Percentiles rank a stretch among this genome's conserved stretches.
Conservation (phyloP, 2,888 invertebrate species). For the Clitarchus hookeri region DNA sequence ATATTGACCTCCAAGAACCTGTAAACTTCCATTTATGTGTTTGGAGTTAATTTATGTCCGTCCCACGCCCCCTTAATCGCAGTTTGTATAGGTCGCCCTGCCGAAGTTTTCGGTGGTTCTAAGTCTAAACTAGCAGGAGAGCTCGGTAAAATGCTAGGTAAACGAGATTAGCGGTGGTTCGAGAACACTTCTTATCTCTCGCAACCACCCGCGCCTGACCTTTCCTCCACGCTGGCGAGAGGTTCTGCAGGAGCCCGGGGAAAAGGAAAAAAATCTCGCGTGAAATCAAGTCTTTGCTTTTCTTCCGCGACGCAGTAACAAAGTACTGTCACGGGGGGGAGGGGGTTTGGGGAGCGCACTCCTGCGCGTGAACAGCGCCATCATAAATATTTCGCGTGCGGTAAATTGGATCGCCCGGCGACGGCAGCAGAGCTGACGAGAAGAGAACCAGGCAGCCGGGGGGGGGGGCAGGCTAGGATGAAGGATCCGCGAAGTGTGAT, state of each 20-base stretch:
- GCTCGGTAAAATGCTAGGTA: too few relatives aligned
- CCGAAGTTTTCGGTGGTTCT: too few relatives aligned
- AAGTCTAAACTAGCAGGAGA: too few relatives aligned
- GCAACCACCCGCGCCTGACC: neutral
- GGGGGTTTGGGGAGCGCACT: neutral
- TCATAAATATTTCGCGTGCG: slow-evolving; percentile 2
- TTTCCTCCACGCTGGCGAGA: neutral
- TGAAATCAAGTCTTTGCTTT: neutral
- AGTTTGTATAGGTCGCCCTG: too few relatives aligned
- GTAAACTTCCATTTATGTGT: too few relatives aligned
- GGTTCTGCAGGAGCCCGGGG: neutral
- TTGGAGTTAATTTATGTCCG: too few relatives aligned
- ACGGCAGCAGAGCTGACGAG: neutral
- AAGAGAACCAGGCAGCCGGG: neutral
- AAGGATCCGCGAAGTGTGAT: neutral
- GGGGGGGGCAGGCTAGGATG: neutral
- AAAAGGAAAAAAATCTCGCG: neutral
- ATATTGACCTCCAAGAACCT: too few relatives aligned
- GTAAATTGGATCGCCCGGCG: neutral
- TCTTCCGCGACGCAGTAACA: neutral
- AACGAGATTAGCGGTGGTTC: neutral
- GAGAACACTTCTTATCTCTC: neutral
- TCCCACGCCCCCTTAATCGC: too few relatives aligned
- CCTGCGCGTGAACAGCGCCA: neutral
- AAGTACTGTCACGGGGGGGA: neutral